Conservation (phyloP, 2,797 vertebrate genomes). For the Pogonophryne albipinna region DNA sequence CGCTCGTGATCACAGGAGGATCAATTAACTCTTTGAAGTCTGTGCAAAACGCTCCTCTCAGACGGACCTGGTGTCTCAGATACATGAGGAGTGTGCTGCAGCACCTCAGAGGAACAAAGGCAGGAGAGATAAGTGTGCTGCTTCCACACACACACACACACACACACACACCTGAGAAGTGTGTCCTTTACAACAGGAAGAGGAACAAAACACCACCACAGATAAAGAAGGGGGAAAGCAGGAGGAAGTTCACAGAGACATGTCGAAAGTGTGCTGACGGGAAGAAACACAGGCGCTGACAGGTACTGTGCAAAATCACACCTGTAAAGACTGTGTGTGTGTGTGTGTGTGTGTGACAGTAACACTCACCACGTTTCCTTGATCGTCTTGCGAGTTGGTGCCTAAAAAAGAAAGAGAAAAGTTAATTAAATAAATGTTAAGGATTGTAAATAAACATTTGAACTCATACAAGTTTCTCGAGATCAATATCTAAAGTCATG, state of each 20-base stretch:
- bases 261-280: conserved; percentile 34
- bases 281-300: background rate
- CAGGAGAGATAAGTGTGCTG: conserved; percentile 57
- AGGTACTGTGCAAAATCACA: background rate
- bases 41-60: background rate
- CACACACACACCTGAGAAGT: conserved; percentile 24
- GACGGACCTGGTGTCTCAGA: background rate
- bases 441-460: too few species aligned
- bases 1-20: background rate
- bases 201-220: conserved; percentile 11
- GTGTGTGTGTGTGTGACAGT: conserved; percentile 3
- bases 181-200: conserved; percentile 45
- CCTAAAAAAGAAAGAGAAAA: conserved; percentile 74
- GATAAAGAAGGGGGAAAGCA: background rate
- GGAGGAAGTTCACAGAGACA: background rate
- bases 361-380: conserved; percentile 86
- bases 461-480: too few species aligned
- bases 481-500: too few species aligned
- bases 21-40: conserved; percentile 38
- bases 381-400: conserved; percentile 90
- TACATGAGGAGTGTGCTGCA: conserved; percentile 45
- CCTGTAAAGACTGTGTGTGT: background rate
- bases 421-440: background rate
- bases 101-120: background rate
- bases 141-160: conserved; percentile 7